phyloP scores from a whole-genome alignment of 2,113 vertebrate genomes.

The Solea senegalensis region DNA sequence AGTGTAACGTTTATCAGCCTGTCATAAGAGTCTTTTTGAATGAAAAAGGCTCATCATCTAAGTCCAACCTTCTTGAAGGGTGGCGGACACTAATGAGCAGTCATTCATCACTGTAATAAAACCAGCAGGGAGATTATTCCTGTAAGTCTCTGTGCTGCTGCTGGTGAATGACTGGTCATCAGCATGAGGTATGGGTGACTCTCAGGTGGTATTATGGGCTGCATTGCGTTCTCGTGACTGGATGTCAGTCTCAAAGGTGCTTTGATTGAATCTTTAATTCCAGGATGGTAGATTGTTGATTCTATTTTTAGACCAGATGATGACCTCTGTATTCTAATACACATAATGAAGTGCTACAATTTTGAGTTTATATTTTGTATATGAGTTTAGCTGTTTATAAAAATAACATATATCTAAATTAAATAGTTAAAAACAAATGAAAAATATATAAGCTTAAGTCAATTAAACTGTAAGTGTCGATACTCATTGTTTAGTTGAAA shows the following conservation, averaged over 20 bases:
- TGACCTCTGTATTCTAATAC: slow-evolving; percentile 1
- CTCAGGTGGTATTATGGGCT: slow-evolving; percentile 33
- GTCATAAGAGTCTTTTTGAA: slow-evolving; percentile 28
- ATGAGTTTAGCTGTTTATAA: neutral
- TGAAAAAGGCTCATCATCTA: slow-evolving; percentile 36
- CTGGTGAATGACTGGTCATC: slow-evolving; percentile 35
- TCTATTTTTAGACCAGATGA: slow-evolving; percentile 16
- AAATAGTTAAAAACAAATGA: too few species aligned
- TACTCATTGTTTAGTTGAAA: too few species aligned
- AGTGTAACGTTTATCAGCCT: slow-evolving; percentile 17
- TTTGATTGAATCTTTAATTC: slow-evolving; percentile 20
- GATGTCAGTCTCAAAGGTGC: slow-evolving; percentile 1
- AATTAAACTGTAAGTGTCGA: too few species aligned
- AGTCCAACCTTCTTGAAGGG: slow-evolving; percentile 43
- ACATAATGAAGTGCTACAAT: neutral
- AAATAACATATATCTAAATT: neutral
- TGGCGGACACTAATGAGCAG: slow-evolving; percentile 62
- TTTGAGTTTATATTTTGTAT: neutral
- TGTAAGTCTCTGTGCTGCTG: slow-evolving; percentile 27
- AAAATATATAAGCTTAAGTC: too few species aligned
- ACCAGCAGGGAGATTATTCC: slow-evolving; percentile 58
- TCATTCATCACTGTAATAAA: slow-evolving; percentile 61
- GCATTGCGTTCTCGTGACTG: neutral
- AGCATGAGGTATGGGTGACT: slow-evolving; percentile 43
- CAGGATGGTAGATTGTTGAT: slow-evolving; percentile 1